These are phyloP conservation scores for Apomyelois bistriatella DNA, from an alignment of 2,888 invertebrate genomes.

Conservation along the genomic window DNA sequence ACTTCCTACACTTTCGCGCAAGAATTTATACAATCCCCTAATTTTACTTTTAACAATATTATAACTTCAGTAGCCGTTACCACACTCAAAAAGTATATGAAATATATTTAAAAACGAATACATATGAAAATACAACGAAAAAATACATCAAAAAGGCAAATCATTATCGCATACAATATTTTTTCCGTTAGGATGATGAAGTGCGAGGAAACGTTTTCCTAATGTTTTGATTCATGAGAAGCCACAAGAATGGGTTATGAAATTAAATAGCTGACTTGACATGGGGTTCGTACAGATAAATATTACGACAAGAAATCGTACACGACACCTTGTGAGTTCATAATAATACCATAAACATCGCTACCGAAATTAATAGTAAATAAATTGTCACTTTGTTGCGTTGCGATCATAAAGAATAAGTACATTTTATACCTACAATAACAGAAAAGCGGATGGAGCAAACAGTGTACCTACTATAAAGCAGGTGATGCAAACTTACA, in stretches of 20 bases:
- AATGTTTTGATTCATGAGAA: conserved; percentile 12
- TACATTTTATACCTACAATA: not conserved
- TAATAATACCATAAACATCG: not conserved
- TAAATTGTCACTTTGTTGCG: not conserved
- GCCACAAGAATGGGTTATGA: conserved; percentile 1
- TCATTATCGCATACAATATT: conserved; percentile 10
- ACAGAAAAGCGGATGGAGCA: not conserved
- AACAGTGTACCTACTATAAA: conserved; percentile 6
- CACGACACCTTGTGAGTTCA: not conserved
- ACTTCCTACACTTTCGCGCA: conserved; percentile 47
- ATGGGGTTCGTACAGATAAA: not conserved
- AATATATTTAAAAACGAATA: conserved; percentile 5
- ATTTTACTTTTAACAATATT: conserved; percentile 42
- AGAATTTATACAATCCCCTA: conserved; percentile 52
- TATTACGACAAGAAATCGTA: not conserved
- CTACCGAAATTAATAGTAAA: no score
- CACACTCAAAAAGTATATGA: conserved; percentile 19
- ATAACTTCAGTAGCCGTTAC: conserved; percentile 26
- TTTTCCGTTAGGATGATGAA: conserved; percentile 3
- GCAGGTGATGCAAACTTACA: conserved; percentile 6
- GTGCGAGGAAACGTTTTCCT: conserved; percentile 4
- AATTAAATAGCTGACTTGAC: not conserved
- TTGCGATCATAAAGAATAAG: not conserved
- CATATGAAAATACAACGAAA: conserved; percentile 8
- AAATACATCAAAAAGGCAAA: conserved; percentile 16